Evolutionary conservation across 1,140 invertebrate species (phyloP).

Genomic region (Eriosoma lanigerum): DNA sequence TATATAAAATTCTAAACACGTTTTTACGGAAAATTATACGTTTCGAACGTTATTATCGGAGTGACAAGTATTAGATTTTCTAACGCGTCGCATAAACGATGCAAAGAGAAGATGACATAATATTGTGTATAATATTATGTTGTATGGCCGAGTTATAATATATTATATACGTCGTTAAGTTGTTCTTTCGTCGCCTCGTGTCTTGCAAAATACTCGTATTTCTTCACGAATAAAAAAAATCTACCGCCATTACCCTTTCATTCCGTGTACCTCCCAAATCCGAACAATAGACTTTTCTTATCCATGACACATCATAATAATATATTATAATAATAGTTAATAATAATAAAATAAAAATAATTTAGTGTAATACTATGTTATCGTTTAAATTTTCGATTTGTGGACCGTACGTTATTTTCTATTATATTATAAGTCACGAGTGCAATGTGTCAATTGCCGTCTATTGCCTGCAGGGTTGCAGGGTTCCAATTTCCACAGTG

Average conservation of each 20-base stretch:
- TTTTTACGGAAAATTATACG: too few species aligned
- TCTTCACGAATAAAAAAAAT: background rate
- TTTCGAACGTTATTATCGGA: background rate
- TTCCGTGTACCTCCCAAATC: background rate
- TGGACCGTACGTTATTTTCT: too few species aligned
- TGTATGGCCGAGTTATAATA: background rate
- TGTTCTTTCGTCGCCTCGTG: background rate
- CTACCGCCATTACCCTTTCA: background rate
- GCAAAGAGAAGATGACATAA: conserved; percentile 8
- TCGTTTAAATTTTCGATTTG: background rate
- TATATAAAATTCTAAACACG: background rate
- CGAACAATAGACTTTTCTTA: background rate
- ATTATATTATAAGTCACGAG: background rate
- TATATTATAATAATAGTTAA: background rate
- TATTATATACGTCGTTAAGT: too few species aligned
- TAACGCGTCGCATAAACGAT: background rate
- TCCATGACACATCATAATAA: background rate
- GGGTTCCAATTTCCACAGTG: conserved; percentile 2
- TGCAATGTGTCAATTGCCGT: background rate
- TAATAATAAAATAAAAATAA: background rate
- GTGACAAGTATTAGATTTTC: background rate
- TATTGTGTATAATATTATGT: background rate
- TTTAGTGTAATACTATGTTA: background rate
- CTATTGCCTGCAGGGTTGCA: background rate
- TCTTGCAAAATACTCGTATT: conserved; percentile 3